These are phyloP conservation scores for Drosophila pallidifrons DNA, from an alignment of 1,140 invertebrate genomes.

Conservation along the genomic window DNA sequence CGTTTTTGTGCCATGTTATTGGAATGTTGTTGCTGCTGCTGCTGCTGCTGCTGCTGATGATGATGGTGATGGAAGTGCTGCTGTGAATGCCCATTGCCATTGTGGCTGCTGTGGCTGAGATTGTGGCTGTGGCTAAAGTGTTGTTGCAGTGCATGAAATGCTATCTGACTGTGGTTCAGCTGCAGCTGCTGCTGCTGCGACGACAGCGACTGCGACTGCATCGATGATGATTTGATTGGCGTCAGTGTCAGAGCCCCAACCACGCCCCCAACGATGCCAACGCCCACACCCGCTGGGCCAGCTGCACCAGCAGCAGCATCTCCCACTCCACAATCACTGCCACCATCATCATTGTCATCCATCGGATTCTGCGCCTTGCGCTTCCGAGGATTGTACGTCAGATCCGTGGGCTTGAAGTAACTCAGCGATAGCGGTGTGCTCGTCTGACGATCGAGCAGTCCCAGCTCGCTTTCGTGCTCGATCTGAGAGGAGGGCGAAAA, in stretches of 20 bases:
- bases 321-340: conserved; percentile 26
- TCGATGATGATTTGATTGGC: conserved; percentile 61
- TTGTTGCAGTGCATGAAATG: conserved; percentile 72
- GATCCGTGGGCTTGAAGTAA: conserved; percentile 71
- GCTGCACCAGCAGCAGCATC: conserved; percentile 1
- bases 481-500: conserved; percentile 50
- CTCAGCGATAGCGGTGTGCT: conserved; percentile 70
- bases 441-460: conserved; percentile 72
- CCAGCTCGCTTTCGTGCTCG: conserved; percentile 75
- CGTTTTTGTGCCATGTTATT: conserved; percentile 80
- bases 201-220: conserved; percentile 5
- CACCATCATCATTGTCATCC: conserved; percentile 52
- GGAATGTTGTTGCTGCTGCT: conserved; percentile 73
- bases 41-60: conserved; percentile 17
- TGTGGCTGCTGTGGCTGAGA: conserved; percentile 53
- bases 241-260: conserved; percentile 72
- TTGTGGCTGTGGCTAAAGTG: conserved; percentile 63
- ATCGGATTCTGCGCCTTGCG: conserved; percentile 64
- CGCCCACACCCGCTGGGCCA: conserved; percentile 26
- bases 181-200: conserved; percentile 51
- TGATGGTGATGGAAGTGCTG: conserved; percentile 21
- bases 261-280: conserved; percentile 49
- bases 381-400: conserved; percentile 71
- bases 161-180: conserved; percentile 76
- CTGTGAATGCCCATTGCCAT: conserved; percentile 52